Evolutionary conservation across 2,113 vertebrate genomes (phyloP), one percentile per base, ranked within the genome.

Genomic region (Neomonachus schauinslandi): DNA sequence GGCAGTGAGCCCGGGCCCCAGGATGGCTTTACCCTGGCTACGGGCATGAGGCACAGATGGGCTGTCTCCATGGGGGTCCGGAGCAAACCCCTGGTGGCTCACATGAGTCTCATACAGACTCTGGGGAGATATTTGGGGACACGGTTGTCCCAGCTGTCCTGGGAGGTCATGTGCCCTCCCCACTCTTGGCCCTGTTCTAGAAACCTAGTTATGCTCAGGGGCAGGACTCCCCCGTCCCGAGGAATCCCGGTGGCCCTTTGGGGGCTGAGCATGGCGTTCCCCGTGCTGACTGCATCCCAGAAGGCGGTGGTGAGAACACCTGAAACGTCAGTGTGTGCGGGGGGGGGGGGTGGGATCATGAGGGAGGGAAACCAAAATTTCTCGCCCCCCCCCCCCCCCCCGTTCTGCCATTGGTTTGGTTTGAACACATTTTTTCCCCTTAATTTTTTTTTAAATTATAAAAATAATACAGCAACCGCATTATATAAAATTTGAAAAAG

Each of bases 351-450:
- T 21, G 63, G 63, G 67, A 26, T 61, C 82, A 77, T 19, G 79
- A 97, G 97, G 96, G 97, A 98, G 97, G 91, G 97, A 97, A 97
- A 98, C 96, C 28, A 33, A 0, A 9, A 19, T 77, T 33, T 76
- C 19, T 31, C 1, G 12, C 31, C n/a, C n/a, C n/a, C n/a, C n/a
- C n/a, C n/a, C n/a, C n/a, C n/a, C n/a, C n/a, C 89, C 33, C 61
- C 93, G 2, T 51, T 55, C 74, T 0, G 51, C 49, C 93, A 33
- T 24, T 4, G 57, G 69, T 79, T 79, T 88, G 81, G 95, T 72
- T 19, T 74, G 89, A 82, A 89, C 89, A 93, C 71, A 49, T 72
- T 57, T 79, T 67, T 69, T 31, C 57, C 59, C 67, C 36, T 80
- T 65, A 36, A 5, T 22, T 59, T 65, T 59, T 86, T 95, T 97